These are phyloP conservation scores for Spodoptera exigua DNA, from an alignment of 2,888 invertebrate species.

Conservation along the genomic window DNA sequence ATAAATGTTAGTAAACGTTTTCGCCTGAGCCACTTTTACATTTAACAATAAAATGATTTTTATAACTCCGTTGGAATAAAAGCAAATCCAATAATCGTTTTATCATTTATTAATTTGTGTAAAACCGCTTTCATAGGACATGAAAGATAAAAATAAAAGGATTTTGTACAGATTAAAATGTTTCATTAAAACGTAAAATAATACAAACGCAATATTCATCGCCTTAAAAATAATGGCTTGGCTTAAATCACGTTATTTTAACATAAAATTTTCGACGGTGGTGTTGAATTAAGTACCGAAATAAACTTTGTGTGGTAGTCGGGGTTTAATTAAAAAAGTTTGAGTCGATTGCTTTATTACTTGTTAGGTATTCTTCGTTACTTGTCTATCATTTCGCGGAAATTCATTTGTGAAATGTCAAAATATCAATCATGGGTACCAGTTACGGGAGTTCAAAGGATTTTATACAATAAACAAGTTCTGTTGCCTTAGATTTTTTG, in stretches of 20 bases:
- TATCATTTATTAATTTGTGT: not conserved
- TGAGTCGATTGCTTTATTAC: slow-evolving; percentile 50
- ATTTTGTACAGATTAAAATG: slow-evolving; percentile 3
- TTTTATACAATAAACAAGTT: slow-evolving; percentile 22
- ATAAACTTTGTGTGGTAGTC: slow-evolving; percentile 48
- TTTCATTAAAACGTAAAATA: slow-evolving; percentile 10
- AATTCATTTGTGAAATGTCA: slow-evolving; percentile 41
- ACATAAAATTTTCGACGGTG: slow-evolving; percentile 23
- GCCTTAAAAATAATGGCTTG: slow-evolving; percentile 30
- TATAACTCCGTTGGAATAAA: too few species aligned
- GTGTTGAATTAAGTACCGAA: slow-evolving; percentile 49
- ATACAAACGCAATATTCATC: slow-evolving; percentile 18
- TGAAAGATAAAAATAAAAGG: not conserved
- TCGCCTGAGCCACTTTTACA: too few species aligned
- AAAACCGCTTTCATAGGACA: not conserved
- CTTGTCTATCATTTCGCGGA: slow-evolving; percentile 36
- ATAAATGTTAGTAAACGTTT: too few species aligned
- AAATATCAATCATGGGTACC: slow-evolving; percentile 31
- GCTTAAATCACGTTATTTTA: slow-evolving; percentile 36
- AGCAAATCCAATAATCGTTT: not conserved
- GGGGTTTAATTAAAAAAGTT: slow-evolving; percentile 60
- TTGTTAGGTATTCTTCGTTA: slow-evolving; percentile 44
- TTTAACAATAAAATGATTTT: too few species aligned
- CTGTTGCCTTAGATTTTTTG: slow-evolving; percentile 24
- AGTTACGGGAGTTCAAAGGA: slow-evolving; percentile 19